Evolutionary conservation across 2,113 vertebrate species (phyloP).

Genomic region (Hyaena hyaena): DNA sequence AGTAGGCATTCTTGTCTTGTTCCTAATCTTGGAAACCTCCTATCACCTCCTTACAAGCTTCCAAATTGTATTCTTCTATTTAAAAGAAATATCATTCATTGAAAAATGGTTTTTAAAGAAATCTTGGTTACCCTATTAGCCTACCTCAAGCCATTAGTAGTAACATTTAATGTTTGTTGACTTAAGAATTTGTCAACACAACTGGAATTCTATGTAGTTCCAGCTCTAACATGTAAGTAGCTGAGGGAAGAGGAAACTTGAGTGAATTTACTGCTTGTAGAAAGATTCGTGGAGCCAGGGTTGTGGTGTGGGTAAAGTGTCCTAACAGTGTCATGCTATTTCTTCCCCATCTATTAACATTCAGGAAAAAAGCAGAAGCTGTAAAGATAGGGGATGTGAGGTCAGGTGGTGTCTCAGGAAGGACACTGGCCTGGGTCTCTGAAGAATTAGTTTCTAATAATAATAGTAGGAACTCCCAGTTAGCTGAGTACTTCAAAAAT

Average conservation of each 20-base stretch:
- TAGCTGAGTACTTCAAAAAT: not conserved
- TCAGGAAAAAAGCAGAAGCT: not conserved
- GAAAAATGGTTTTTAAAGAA: not conserved
- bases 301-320: not conserved
- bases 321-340: not conserved
- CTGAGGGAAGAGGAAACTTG: not conserved
- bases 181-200: not conserved
- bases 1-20: not conserved
- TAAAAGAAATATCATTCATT: not conserved
- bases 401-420: not conserved
- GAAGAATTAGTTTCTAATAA: slow-evolving; percentile 4
- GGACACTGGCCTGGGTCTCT: not conserved
- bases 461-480: not conserved
- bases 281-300: not conserved
- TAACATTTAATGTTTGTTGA: not conserved
- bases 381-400: not conserved
- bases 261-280: not conserved
- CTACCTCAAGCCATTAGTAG: not conserved
- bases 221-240: slow-evolving; percentile 1
- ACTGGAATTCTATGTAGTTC: not conserved
- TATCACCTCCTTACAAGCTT: not conserved
- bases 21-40: not conserved
- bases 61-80: not conserved
- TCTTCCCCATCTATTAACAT: not conserved
- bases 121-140: not conserved